Evolutionary conservation across 2,888 invertebrate species (phyloP).

Genomic region (Callinectes sapidus): DNA sequence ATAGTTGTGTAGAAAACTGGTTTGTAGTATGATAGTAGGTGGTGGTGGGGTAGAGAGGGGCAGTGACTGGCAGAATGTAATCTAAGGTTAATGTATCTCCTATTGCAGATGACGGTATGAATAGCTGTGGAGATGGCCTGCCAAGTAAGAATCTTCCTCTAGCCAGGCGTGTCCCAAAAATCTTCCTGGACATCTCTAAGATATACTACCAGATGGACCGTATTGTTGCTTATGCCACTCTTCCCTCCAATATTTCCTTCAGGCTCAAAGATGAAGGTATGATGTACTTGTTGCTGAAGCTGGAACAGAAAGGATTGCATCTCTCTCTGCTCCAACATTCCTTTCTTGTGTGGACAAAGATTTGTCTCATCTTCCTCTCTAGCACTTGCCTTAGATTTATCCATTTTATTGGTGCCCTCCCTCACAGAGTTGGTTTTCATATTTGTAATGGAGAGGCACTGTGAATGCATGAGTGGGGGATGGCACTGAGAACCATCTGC

Average conservation of each 20-base stretch:
- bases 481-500: too few species aligned
- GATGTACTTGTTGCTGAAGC: background rate
- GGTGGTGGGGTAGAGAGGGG: too few species aligned
- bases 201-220: slow-evolving; percentile 64
- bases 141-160: background rate
- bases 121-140: background rate
- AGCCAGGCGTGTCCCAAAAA: background rate
- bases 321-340: too few species aligned
- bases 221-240: slow-evolving; percentile 46
- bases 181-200: slow-evolving; percentile 31
- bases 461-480: too few species aligned
- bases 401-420: background rate
- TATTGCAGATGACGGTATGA: background rate
- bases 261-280: slow-evolving; percentile 50
- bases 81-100: background rate
- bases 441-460: too few species aligned
- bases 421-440: background rate
- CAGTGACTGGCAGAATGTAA: background rate
- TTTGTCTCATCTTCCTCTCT: background rate
- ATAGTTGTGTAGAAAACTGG: too few species aligned
- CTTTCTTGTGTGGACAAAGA: too few species aligned
- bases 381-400: background rate
- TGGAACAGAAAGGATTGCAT: too few species aligned
- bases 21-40: too few species aligned
- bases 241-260: slow-evolving; percentile 52